Conservation (phyloP, 2,113 vertebrate genomes). For the Perca fluviatilis region DNA sequence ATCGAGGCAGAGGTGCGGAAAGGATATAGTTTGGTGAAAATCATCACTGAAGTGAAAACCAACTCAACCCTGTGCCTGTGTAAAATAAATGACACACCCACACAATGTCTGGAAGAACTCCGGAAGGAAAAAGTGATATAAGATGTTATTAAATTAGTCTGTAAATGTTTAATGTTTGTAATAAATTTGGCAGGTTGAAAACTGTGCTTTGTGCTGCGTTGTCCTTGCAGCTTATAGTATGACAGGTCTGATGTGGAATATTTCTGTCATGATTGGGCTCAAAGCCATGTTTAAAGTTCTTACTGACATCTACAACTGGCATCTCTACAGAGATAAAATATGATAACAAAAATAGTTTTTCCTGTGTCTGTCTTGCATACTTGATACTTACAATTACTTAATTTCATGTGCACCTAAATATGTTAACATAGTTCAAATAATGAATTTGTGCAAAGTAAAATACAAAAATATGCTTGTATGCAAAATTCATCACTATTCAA, state of each 20-base stretch:
- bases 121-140: slow-evolving; percentile 45
- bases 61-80: slow-evolving; percentile 21
- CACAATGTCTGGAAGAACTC: slow-evolving; percentile 31
- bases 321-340: not conserved
- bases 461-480: no score
- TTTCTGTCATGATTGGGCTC: not conserved
- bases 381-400: not conserved
- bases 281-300: not conserved
- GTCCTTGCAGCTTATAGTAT: not conserved
- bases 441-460: not conserved
- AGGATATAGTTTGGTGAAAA: slow-evolving; percentile 29
- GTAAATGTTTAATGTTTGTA: slow-evolving; percentile 38
- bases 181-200: slow-evolving; percentile 8
- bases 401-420: not conserved
- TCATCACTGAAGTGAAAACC: slow-evolving; percentile 28
- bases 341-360: not conserved
- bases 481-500: not conserved
- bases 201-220: not conserved
- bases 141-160: slow-evolving; percentile 29
- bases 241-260: not conserved
- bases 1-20: slow-evolving; percentile 36
- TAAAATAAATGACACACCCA: slow-evolving; percentile 37
- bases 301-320: not conserved
- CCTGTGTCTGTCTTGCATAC: not conserved
- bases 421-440: not conserved